These are phyloP conservation scores for Trematocara stigmaticum DNA, from an alignment of 2,113 vertebrate genomes.

Conservation along the genomic window DNA sequence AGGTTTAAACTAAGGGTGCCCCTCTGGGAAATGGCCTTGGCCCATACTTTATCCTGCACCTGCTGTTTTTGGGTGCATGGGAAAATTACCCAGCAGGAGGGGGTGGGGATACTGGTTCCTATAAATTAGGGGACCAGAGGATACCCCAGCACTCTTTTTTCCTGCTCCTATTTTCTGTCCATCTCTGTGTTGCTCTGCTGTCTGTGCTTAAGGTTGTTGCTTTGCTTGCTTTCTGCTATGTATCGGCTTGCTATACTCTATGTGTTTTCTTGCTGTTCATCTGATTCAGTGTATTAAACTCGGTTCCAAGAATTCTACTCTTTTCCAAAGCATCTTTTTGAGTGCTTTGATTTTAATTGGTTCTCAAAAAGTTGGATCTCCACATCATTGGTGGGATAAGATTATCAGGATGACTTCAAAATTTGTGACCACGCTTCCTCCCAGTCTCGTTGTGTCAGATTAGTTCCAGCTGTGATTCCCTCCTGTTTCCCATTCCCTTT, in stretches of 20 bases:
- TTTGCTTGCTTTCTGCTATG: neutral
- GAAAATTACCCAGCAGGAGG: neutral
- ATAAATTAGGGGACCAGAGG: neutral
- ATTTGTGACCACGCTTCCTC: neutral
- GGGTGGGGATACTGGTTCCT: neutral
- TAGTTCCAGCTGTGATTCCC: neutral
- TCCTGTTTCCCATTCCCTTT: neutral
- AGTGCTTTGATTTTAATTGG: neutral
- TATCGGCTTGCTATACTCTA: neutral
- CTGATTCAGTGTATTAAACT: neutral
- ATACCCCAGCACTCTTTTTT: fast-evolving
- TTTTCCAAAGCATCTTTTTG: neutral
- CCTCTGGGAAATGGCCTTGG: too few species aligned
- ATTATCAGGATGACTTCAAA: neutral
- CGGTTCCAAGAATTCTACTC: neutral
- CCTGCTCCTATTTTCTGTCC: neutral
- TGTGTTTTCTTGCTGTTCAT: neutral
- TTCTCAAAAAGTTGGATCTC: fast-evolving
- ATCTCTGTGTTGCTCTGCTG: neutral
- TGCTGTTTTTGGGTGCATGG: fast-evolving
- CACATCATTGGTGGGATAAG: fast-evolving
- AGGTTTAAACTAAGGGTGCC: too few species aligned
- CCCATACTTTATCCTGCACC: neutral
- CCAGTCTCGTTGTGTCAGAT: fast-evolving
- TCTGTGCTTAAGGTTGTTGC: neutral